Evolutionary conservation across 2,797 vertebrate genomes (phyloP).

Genomic region (Xiphorhynchus erythropygius): DNA sequence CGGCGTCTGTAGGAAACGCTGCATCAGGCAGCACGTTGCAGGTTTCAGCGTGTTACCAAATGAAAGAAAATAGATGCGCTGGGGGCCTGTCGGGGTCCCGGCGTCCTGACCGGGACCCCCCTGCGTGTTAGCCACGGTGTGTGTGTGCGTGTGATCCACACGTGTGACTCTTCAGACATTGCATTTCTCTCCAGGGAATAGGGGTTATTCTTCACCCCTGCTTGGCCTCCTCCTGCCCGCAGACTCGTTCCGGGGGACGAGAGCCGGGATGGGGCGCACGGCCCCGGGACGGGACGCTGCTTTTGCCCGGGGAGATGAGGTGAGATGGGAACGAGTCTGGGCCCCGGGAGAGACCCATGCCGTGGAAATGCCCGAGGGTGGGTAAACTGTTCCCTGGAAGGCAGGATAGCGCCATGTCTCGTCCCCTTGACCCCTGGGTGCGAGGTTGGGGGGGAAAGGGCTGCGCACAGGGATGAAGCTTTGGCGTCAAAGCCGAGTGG

Average conservation of each 20-base stretch:
- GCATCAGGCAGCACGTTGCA: not conserved
- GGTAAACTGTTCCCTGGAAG: not conserved
- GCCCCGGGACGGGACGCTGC: rapidly evolving
- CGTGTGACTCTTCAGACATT: rapidly evolving
- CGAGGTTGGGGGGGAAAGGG: not conserved
- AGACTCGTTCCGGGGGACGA: not conserved
- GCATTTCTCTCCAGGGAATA: not conserved
- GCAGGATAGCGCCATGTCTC: not conserved
- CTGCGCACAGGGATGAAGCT: rapidly evolving
- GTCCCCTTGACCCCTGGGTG: not conserved
- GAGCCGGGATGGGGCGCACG: not conserved
- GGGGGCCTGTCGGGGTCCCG: not conserved
- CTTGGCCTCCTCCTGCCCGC: not conserved
- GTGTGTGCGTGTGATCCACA: not conserved
- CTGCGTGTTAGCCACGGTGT: rapidly evolving
- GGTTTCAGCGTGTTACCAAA: not conserved
- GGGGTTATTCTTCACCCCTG: not conserved
- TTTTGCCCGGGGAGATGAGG: rapidly evolving
- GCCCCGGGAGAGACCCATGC: not conserved
- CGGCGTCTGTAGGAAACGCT: not conserved
- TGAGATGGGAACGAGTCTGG: rapidly evolving
- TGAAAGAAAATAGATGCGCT: rapidly evolving
- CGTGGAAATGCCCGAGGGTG: not conserved
- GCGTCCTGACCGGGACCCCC: not conserved
- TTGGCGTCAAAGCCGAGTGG: not conserved